Conservation (phyloP, 1,140 invertebrate species). For the Pygmarrhopalites habei region DNA sequence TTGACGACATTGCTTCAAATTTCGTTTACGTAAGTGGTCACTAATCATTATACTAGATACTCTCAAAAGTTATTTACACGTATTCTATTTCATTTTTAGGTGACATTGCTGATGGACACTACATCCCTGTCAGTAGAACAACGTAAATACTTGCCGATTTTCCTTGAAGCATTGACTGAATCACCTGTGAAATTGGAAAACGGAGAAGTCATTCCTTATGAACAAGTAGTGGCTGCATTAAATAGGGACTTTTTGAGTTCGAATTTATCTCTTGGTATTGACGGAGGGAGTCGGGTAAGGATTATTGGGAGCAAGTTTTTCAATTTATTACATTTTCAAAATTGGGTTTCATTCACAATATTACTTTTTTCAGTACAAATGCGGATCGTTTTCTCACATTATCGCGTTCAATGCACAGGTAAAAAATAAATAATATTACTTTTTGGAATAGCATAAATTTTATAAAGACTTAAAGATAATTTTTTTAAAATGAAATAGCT, state of each 20-base stretch:
- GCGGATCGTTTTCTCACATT: slow-evolving; percentile 56
- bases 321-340: too few species aligned
- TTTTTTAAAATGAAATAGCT: slow-evolving; percentile 55
- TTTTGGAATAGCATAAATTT: too few species aligned
- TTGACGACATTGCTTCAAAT: slow-evolving; percentile 72
- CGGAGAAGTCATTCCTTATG: slow-evolving; percentile 55
- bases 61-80: too few species aligned
- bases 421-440: too few species aligned
- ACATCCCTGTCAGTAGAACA: slow-evolving; percentile 51
- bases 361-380: slow-evolving; percentile 52
- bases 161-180: slow-evolving; percentile 63
- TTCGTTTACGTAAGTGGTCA: slow-evolving; percentile 69
- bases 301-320: too few species aligned
- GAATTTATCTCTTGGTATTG: slow-evolving; percentile 55
- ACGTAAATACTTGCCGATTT: slow-evolving; percentile 64
- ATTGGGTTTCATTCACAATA: too few species aligned
- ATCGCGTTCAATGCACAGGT: slow-evolving; percentile 51
- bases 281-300: slow-evolving; percentile 42
- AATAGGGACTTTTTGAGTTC: slow-evolving; percentile 62
- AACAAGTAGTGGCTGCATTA: slow-evolving; percentile 65
- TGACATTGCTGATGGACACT: slow-evolving; percentile 64
- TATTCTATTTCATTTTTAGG: slow-evolving; percentile 48
- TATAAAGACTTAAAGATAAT: too few species aligned
- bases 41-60: too few species aligned
- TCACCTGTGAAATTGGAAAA: slow-evolving; percentile 54